These are phyloP conservation scores for Chloropsis hardwickii DNA, from an alignment of 2,113 vertebrate species.

Conservation along the genomic window DNA sequence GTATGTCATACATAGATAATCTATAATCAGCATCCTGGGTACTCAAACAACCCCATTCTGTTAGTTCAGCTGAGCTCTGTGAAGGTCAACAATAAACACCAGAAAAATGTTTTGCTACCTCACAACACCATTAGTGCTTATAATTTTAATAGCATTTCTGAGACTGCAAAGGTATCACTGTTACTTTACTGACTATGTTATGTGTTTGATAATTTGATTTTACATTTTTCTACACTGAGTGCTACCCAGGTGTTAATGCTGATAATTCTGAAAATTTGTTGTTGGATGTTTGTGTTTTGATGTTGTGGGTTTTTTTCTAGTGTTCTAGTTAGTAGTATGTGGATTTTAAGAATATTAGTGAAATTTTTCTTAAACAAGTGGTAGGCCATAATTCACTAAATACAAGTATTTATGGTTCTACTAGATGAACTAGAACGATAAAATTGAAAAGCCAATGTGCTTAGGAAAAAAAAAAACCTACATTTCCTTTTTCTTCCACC, in stretches of 20 bases:
- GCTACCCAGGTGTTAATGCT: neutral
- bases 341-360: neutral
- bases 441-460: neutral
- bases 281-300: neutral
- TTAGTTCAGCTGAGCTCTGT: neutral
- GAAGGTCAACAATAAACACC: neutral
- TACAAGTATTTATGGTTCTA: neutral
- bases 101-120: neutral
- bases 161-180: neutral
- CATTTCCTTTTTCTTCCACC: neutral
- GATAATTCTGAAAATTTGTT: neutral
- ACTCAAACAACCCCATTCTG: neutral
- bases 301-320: accelerated
- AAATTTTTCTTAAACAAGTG: neutral
- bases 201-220: neutral
- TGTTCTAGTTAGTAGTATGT: neutral
- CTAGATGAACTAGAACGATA: neutral
- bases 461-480: neutral
- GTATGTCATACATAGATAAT: neutral
- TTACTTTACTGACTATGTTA: neutral
- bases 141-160: neutral
- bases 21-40: neutral
- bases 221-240: neutral
- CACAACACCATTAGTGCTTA: neutral
- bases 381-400: neutral